These are phyloP conservation scores for Noctua pronuba DNA, from an alignment of 2,888 invertebrate genomes.

Conservation along the genomic window DNA sequence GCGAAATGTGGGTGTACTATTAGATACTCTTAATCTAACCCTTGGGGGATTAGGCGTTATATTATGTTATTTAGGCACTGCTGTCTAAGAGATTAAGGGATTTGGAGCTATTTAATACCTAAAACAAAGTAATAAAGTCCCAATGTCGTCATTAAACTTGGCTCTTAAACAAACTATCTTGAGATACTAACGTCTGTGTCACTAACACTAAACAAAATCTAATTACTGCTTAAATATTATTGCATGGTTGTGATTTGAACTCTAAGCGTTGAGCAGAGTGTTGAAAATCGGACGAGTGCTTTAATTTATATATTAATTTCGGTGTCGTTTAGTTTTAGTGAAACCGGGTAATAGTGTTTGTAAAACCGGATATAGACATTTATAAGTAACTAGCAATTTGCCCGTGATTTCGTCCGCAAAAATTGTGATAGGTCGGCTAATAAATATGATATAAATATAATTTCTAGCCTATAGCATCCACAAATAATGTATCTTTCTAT, in stretches of 20 bases:
- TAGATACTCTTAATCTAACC: background rate
- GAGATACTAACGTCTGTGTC: background rate
- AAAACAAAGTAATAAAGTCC: background rate
- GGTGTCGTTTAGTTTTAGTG: background rate
- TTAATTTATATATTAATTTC: background rate
- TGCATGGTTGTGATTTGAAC: background rate
- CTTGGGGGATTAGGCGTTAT: background rate
- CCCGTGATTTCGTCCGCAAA: too few species aligned
- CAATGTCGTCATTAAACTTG: constrained; percentile 6
- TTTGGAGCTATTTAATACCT: constrained; percentile 11
- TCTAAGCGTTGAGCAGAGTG: background rate
- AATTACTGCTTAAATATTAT: background rate
- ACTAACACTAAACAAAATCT: background rate
- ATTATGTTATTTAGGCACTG: background rate
- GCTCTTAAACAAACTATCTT: background rate
- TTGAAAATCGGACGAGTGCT: background rate
- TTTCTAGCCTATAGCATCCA: too few species aligned
- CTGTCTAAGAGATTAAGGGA: constrained; percentile 8
- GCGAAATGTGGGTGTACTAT: background rate
- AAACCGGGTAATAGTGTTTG: background rate
- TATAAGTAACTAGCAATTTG: too few species aligned
- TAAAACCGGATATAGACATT: background rate
- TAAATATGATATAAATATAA: too few species aligned
- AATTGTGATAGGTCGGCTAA: too few species aligned
- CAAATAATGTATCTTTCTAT: too few species aligned